Conservation (phyloP, 1,140 invertebrate species). For the Drosophila pseudoananassae region DNA sequence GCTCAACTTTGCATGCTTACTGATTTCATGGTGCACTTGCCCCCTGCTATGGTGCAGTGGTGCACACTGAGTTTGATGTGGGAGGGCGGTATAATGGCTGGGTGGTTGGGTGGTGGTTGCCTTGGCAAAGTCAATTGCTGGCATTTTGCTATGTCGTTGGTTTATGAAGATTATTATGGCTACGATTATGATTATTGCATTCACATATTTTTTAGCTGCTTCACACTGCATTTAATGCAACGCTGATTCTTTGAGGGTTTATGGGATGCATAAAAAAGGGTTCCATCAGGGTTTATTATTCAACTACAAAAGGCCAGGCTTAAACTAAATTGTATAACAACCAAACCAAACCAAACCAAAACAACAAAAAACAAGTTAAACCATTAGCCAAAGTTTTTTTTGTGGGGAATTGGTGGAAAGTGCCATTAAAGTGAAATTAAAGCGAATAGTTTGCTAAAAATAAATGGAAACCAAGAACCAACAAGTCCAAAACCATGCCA, state of each 20-base stretch:
- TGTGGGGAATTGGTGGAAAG: not conserved
- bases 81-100: not conserved
- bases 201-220: slow-evolving; percentile 37
- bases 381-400: slow-evolving; percentile 27
- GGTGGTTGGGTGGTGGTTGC: slow-evolving; percentile 32
- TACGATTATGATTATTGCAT: slow-evolving; percentile 53
- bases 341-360: slow-evolving; percentile 2
- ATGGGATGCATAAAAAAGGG: slow-evolving; percentile 34
- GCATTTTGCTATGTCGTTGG: slow-evolving; percentile 55
- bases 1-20: slow-evolving; percentile 48
- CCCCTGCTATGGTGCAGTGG: slow-evolving; percentile 6
- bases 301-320: slow-evolving; percentile 20
- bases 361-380: slow-evolving; percentile 12
- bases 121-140: slow-evolving; percentile 56
- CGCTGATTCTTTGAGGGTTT: slow-evolving; percentile 44
- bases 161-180: slow-evolving; percentile 59
- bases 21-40: slow-evolving; percentile 47
- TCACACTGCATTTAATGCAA: slow-evolving; percentile 59
- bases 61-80: slow-evolving; percentile 5
- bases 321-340: slow-evolving; percentile 31
- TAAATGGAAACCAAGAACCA: slow-evolving; percentile 28
- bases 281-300: slow-evolving; percentile 9
- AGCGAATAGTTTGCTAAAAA: slow-evolving; percentile 21
- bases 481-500: slow-evolving; percentile 72
- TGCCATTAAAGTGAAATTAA: slow-evolving; percentile 29